Base-by-base conservation (phyloP, 2,797 vertebrate genomes). In the Glyptemys insculpta region DNA sequence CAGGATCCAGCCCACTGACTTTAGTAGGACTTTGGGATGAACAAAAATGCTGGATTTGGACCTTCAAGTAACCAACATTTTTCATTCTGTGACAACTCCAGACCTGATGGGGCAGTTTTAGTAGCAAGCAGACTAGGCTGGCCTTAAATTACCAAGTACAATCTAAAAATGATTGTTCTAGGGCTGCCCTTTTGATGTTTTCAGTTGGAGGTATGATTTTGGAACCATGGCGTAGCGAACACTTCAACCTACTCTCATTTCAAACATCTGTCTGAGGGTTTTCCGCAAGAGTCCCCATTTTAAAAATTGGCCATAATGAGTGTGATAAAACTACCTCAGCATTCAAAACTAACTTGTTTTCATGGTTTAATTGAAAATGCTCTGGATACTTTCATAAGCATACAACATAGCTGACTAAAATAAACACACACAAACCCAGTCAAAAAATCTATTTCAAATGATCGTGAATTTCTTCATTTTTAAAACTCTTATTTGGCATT, bases 311-410 rank as follows among this genome's bases (percentile, higher is more conserved):
- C 81, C 44, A 9, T 97, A 97, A 97, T 97, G 93, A 96, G 92
- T 88, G 50, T 88, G 93, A 94, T 91, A 96, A 94, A 96, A 97
- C 94, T 89, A 95, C 93, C 91, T 94, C 90, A 91, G 94, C 91
- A 93, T 95, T 92, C 86, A 96, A 97, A 98, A 97, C 91, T 91
- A 95, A 96, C 78, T 87, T 87, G 90, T 95, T 95, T 88, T 93
- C 88, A 62, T 59, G 25, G 25, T 91, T 97, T 97, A 96, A 97
- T 97, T 97, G 97, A 97, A 96, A 97, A 91, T 93, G 95, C 86
- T 95, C 76, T 92, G 85, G 78, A 85, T 96, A 97, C 74, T 95
- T 95, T 76, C 88, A 74, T 86, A 85, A 94, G 95, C 93, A 79
- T 89, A 89, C 82, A 29, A 19, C 92, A 90, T 92, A 92, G 86